These are phyloP conservation scores for Leptopilina boulardi DNA, from an alignment of 1,140 invertebrate species.

Conservation along the genomic window DNA sequence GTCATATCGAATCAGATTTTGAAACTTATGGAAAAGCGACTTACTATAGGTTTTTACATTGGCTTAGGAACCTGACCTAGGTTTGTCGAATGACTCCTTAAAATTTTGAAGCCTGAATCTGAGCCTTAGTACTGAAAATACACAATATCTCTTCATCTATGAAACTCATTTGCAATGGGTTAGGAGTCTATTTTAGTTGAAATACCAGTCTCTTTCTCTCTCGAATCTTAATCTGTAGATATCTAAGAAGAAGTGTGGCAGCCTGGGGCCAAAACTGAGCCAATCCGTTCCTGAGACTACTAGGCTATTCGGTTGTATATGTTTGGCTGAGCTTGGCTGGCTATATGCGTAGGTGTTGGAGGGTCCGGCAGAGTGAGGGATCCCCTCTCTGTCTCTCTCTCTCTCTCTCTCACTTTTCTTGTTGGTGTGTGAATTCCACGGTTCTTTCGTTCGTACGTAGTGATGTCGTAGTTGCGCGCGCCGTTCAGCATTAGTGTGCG, in stretches of 20 bases:
- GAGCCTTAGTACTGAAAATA: not conserved
- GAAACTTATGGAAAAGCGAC: too few relatives aligned
- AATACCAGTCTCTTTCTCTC: not conserved
- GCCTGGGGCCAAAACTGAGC: slow-evolving; percentile 10
- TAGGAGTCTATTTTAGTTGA: not conserved
- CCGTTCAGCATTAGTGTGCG: slow-evolving; percentile 34
- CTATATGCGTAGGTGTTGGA: slow-evolving; percentile 26
- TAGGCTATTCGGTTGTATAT: slow-evolving; percentile 21
- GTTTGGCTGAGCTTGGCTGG: slow-evolving; percentile 7
- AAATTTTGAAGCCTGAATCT: not conserved
- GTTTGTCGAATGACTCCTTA: not conserved
- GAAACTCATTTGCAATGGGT: not conserved
- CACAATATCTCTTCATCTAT: not conserved
- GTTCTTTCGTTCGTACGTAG: slow-evolving; percentile 44
- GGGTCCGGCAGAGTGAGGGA: slow-evolving; percentile 23
- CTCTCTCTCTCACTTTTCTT: slow-evolving; percentile 43
- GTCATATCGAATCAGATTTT: too few relatives aligned
- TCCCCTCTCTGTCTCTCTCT: slow-evolving; percentile 37
- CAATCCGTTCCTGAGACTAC: slow-evolving; percentile 24
- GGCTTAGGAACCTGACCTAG: slow-evolving; percentile 13
- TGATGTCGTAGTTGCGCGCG: slow-evolving; percentile 37
- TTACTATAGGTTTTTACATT: too few relatives aligned
- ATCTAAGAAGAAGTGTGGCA: not conserved
- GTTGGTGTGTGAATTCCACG: slow-evolving; percentile 40
- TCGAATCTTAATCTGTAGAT: not conserved